Evolutionary conservation across 2,888 invertebrate genomes (phyloP).

Genomic region (Drosophila birchii): DNA sequence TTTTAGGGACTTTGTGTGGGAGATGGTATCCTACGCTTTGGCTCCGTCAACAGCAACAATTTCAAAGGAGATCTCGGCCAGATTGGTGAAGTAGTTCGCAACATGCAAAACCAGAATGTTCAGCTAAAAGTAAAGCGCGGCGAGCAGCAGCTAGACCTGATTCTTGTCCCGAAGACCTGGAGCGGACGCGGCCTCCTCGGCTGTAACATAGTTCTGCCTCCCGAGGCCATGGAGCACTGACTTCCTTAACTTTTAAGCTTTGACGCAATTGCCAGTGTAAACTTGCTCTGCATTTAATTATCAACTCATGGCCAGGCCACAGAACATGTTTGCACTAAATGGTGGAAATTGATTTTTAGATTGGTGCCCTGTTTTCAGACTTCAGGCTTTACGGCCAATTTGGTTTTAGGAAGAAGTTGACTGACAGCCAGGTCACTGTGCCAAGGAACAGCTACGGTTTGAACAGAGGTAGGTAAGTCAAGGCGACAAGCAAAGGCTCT

Average conservation of each 20-base stretch:
- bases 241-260: conserved; percentile 13
- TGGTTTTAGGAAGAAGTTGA: neutral
- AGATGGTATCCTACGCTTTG: conserved; percentile 91
- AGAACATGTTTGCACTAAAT: conserved; percentile 21
- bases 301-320: conserved; percentile 17
- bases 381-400: conserved; percentile 14
- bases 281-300: conserved; percentile 20
- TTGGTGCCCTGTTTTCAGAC: conserved; percentile 5
- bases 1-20: conserved; percentile 88
- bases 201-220: conserved; percentile 87
- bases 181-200: conserved; percentile 92
- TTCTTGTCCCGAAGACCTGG: conserved; percentile 91
- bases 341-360: conserved; percentile 22
- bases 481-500: conserved; percentile 1
- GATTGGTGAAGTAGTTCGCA: conserved; percentile 89
- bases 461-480: conserved; percentile 5
- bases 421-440: conserved; percentile 33
- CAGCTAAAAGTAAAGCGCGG: conserved; percentile 86
- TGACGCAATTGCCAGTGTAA: conserved; percentile 22
- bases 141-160: conserved; percentile 86
- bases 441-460: conserved; percentile 13
- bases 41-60: conserved; percentile 90
- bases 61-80: conserved; percentile 89
- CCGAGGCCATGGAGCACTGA: conserved; percentile 63
- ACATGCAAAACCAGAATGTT: conserved; percentile 86